Percentiles rank a stretch among this genome's conserved stretches.
phyloP scores from a whole-genome alignment of 1,140 invertebrate genomes.

The Neoseiulus cucumeris region DNA sequence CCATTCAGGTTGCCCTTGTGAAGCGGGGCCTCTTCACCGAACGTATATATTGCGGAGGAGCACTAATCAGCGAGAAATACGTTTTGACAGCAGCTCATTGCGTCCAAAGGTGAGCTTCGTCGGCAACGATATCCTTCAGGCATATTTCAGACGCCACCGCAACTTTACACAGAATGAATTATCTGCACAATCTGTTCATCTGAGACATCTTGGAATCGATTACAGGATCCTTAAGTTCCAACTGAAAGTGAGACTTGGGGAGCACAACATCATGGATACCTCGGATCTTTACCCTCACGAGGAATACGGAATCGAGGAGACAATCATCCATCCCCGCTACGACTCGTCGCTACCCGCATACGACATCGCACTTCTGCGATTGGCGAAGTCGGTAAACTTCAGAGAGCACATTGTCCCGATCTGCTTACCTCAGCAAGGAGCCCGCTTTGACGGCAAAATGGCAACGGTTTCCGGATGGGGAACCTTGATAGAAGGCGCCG shows the following conservation, averaged over 20 bases:
- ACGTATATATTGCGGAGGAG: conserved; percentile 82
- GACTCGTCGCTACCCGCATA: conserved; percentile 41
- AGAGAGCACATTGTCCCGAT: conserved; percentile 56
- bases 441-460: conserved; percentile 38
- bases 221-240: conserved; percentile 21
- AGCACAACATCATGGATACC: conserved; percentile 68
- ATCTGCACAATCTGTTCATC: conserved; percentile 9
- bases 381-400: conserved; percentile 51
- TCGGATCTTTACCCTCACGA: conserved; percentile 61
- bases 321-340: conserved; percentile 33
- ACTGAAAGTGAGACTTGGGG: conserved; percentile 60
- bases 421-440: conserved; percentile 48
- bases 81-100: conserved; percentile 81
- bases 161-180: not conserved
- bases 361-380: conserved; percentile 61
- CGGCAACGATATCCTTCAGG: too few relatives aligned
- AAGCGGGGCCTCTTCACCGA: too few relatives aligned
- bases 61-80: conserved; percentile 52
- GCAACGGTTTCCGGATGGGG: conserved; percentile 83
- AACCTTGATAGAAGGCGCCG: conserved; percentile 34
- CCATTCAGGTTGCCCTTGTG: too few relatives aligned
- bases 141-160: too few relatives aligned
- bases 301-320: conserved; percentile 63
- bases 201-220: too few relatives aligned
- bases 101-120: conserved; percentile 47